phyloP scores from a whole-genome alignment of 2,113 vertebrate species.

The Cranoglanis bouderius region DNA sequence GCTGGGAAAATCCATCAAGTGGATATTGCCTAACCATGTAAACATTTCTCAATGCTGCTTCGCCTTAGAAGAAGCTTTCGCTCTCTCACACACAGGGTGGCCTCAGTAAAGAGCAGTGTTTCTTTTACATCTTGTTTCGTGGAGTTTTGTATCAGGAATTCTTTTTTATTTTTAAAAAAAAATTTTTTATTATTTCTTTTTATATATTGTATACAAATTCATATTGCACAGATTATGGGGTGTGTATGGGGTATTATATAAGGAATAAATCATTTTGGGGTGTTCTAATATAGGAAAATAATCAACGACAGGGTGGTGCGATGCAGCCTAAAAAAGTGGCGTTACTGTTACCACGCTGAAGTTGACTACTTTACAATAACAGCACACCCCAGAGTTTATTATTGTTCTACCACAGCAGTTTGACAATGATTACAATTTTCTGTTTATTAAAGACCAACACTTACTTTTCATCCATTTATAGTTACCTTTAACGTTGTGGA shows the following conservation, averaged over 20 bases:
- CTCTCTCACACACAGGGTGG: neutral
- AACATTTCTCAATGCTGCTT: conserved; percentile 24
- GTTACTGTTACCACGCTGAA: neutral
- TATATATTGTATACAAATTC: neutral
- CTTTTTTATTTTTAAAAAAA: neutral
- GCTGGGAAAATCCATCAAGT: conserved; percentile 22
- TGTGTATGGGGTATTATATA: neutral
- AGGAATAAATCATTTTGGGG: neutral
- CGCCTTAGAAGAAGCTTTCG: neutral
- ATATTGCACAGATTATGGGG: neutral
- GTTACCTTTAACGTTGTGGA: neutral
- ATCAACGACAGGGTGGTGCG: neutral
- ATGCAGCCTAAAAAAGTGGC: neutral
- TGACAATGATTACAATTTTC: neutral
- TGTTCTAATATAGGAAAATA: neutral
- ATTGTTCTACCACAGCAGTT: neutral
- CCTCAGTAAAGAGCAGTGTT: neutral
- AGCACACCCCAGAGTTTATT: neutral
- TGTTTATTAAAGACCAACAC: neutral
- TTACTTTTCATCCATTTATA: neutral
- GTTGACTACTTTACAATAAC: neutral
- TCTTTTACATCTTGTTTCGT: neutral
- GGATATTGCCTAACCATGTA: conserved; percentile 25
- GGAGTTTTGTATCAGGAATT: neutral
- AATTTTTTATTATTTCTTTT: too few species aligned